Evolutionary conservation across 1,140 invertebrate genomes (phyloP).

Genomic region (Drosophila elegans): DNA sequence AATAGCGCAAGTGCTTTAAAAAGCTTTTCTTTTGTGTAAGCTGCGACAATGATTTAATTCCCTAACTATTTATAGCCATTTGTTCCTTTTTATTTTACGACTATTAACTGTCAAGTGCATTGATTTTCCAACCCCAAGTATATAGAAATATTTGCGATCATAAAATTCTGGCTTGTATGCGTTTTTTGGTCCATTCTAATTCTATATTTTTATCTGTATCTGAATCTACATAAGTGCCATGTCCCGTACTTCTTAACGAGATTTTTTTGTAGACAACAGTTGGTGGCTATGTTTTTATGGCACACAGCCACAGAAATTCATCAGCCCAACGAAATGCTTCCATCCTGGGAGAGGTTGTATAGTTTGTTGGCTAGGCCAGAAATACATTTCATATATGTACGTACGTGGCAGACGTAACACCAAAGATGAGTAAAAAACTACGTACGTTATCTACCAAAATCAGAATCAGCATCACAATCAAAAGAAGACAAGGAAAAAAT

Average conservation of each 20-base stretch:
- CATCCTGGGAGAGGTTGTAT: conserved; percentile 56
- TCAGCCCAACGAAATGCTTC: conserved; percentile 70
- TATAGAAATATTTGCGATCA: conserved; percentile 15
- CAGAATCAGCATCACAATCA: conserved; percentile 29
- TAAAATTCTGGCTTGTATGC: conserved; percentile 36
- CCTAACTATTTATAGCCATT: conserved; percentile 34
- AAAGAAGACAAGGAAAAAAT: conserved; percentile 59
- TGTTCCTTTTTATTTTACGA: conserved; percentile 39
- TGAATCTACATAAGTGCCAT: conserved; percentile 47
- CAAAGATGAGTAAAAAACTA: conserved; percentile 61
- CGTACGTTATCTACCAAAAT: conserved; percentile 46
- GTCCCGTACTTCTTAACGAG: conserved; percentile 67
- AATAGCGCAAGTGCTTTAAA: background rate
- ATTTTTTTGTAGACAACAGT: conserved; percentile 83
- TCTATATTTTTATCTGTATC: conserved; percentile 39
- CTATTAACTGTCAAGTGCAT: conserved; percentile 39
- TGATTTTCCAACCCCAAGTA: conserved; percentile 11
- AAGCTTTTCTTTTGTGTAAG: background rate
- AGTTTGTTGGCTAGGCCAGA: conserved; percentile 69
- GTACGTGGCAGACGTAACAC: conserved; percentile 41
- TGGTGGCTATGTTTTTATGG: conserved; percentile 79
- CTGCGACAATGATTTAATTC: conserved; percentile 30
- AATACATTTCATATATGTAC: conserved; percentile 76
- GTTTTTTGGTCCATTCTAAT: conserved; percentile 50
- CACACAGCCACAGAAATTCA: conserved; percentile 70